Conservation (phyloP, 2,113 vertebrate species). For the Felis chaus region DNA sequence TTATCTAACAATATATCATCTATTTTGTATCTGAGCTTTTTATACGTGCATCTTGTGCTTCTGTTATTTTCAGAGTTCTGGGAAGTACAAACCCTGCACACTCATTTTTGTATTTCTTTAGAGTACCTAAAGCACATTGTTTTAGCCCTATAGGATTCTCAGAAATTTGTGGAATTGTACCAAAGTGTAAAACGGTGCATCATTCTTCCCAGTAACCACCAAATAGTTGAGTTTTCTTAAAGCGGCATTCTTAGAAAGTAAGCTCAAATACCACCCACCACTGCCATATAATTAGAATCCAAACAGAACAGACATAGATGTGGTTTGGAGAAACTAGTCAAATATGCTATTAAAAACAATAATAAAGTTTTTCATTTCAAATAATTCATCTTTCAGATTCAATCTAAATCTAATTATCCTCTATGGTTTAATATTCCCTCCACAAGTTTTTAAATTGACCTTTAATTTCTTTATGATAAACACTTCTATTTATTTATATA, state of each 20-base stretch:
- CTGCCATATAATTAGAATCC: not conserved
- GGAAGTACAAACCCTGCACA: not conserved
- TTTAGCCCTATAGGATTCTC: not conserved
- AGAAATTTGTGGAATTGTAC: not conserved
- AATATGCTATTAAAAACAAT: not conserved
- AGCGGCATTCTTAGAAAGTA: not conserved
- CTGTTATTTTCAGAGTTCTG: not conserved
- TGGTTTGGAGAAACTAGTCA: not conserved
- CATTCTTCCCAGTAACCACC: not conserved
- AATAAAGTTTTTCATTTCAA: not conserved
- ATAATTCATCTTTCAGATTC: not conserved
- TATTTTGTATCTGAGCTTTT: not conserved
- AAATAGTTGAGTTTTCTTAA: slow-evolving; percentile 1
- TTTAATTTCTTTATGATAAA: slow-evolving; percentile 5
- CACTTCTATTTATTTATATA: not conserved
- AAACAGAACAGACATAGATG: not conserved
- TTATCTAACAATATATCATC: not conserved
- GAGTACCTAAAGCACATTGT: not conserved
- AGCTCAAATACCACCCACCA: not conserved
- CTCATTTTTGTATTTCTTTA: not conserved
- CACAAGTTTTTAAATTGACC: not conserved
- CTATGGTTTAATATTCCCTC: not conserved
- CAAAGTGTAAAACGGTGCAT: not conserved
- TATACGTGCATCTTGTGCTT: not conserved
- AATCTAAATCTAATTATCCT: not conserved